Conservation (phyloP, 2,888 invertebrate species). For the Xylota segnis region DNA sequence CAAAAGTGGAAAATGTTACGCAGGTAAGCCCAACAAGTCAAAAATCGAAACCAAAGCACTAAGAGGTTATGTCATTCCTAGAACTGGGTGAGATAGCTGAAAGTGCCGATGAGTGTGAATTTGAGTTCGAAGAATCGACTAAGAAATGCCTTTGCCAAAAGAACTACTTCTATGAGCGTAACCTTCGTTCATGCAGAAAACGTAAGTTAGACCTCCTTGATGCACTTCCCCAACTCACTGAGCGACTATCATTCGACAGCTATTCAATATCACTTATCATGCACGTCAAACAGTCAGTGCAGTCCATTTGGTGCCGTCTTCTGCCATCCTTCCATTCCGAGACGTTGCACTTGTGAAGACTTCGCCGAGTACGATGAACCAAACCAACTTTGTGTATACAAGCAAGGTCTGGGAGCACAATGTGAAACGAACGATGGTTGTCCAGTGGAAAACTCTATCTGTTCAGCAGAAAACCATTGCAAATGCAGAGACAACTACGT, state of each 20-base stretch:
- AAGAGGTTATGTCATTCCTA: slow-evolving; percentile 53
- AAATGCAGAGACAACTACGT: slow-evolving; percentile 80
- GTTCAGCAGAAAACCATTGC: slow-evolving; percentile 81
- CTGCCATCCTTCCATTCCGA: slow-evolving; percentile 80
- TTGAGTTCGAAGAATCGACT: slow-evolving; percentile 80
- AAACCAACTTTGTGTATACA: slow-evolving; percentile 81
- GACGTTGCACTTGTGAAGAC: slow-evolving; percentile 82
- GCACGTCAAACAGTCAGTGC: slow-evolving; percentile 83
- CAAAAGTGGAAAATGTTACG: slow-evolving; percentile 81
- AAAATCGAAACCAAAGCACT: slow-evolving; percentile 4
- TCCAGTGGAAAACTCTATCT: slow-evolving; percentile 80
- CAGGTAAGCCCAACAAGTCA: slow-evolving; percentile 78
- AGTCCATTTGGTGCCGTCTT: slow-evolving; percentile 83
- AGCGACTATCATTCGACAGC: slow-evolving; percentile 75
- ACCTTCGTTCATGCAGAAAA: slow-evolving; percentile 82
- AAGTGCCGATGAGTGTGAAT: slow-evolving; percentile 82
- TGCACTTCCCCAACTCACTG: background rate
- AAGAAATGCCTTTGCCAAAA: slow-evolving; percentile 83
- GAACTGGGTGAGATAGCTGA: slow-evolving; percentile 84
- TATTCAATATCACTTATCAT: slow-evolving; percentile 81
- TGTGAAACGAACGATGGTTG: slow-evolving; percentile 81
- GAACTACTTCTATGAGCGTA: slow-evolving; percentile 82
- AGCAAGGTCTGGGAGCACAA: slow-evolving; percentile 81
- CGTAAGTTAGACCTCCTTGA: slow-evolving; percentile 79
- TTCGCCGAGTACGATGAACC: slow-evolving; percentile 82